Base-by-base conservation (phyloP, 2,113 vertebrate species). In the Rhea americana region DNA sequence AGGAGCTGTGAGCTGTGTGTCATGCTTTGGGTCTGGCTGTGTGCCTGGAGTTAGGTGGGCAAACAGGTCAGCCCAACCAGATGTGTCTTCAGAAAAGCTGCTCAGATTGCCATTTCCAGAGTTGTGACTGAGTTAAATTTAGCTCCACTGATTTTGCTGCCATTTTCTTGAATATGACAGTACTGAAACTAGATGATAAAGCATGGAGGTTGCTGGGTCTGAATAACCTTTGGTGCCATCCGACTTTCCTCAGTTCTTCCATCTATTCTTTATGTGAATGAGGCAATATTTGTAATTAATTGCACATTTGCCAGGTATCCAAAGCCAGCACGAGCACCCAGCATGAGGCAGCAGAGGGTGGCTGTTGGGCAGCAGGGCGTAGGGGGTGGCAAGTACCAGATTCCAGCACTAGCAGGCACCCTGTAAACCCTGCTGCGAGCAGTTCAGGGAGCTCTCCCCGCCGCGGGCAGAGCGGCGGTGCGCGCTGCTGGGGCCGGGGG, bases 341-440 rank as follows among this genome's bases (percentile, higher is more conserved):
- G 19, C 28, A 7, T n/a, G 3, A 3, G 19, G n/a, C 6, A 8
- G 8, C 30, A 14, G 28, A 45, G 24, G 66, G 15, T 61, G 43
- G 5, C 11, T 59, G 3, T 71, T 11, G 10, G 28, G 10, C 11
- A 45, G 50, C 10, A 26, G 39, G 22, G 43, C 79, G 28, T 8
- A 48, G 25, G 28, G 15, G 25, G 15, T 41, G n/a, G 20, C 47
- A 48, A 7, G 12, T 35, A 8, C 1, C 65, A 12, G 7, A 0
- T 85, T 50, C 41, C 43, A 25, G n/a, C 47, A n/a, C 45, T 5
- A 7, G 5, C 16, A 47, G 13, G 1, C 0, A 0, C 7, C 28
- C 55, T 10, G 28, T 10, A 32, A 30, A 10, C 28, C 55, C 32
- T 30, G 16, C 55, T 51, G 66, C 0, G 35, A 3, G 39, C 26